phyloP scores from a whole-genome alignment of 2,797 vertebrate genomes.

The Hozukius guyotensis region DNA sequence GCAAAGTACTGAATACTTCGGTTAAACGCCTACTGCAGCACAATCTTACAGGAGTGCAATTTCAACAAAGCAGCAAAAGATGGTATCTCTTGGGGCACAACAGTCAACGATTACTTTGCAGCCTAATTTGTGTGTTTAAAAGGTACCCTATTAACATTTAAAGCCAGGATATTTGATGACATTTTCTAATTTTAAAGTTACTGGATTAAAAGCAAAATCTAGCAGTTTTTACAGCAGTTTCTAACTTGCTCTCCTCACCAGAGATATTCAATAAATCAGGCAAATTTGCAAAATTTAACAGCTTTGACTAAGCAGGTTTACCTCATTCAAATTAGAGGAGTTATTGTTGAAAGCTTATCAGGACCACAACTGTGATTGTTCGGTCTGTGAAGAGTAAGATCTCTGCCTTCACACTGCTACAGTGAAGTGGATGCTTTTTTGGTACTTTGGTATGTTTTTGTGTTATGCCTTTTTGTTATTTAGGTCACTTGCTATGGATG shows the following conservation, averaged over 20 bases:
- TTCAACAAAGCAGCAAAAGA: constrained; percentile 10
- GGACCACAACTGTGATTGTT: neutral
- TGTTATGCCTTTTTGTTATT: neutral
- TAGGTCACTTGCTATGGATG: neutral
- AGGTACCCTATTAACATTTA: neutral
- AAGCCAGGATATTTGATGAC: neutral
- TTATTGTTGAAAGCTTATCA: neutral
- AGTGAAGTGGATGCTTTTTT: neutral
- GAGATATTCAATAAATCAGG: neutral
- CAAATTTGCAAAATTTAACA: neutral
- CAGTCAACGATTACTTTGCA: neutral
- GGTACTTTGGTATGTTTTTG: neutral
- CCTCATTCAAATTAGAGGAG: neutral
- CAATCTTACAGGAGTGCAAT: neutral
- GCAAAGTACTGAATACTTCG: neutral
- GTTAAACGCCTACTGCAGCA: constrained; percentile 12
- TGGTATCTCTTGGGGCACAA: neutral
- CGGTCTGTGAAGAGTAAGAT: neutral
- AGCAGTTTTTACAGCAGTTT: neutral
- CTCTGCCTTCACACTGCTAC: neutral
- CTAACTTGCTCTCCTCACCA: neutral
- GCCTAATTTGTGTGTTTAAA: constrained; percentile 4
- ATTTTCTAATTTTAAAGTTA: neutral
- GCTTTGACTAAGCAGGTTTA: constrained; percentile 8
- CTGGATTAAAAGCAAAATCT: neutral